Evolutionary conservation across 2,113 vertebrate species (phyloP).

Genomic region (Pseudorasbora parva): DNA sequence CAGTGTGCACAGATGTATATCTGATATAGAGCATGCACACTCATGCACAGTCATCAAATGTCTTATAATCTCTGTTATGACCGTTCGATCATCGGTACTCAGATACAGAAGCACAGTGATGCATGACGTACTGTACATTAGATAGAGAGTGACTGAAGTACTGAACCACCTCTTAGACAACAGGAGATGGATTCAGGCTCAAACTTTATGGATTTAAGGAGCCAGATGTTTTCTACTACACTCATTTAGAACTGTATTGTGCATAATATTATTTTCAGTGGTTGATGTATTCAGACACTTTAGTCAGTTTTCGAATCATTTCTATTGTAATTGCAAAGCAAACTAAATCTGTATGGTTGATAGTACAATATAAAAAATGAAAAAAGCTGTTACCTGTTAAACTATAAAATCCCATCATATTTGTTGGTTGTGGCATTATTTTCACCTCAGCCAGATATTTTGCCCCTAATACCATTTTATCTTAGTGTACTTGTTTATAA

Average conservation of each 20-base stretch:
- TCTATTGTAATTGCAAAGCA: neutral
- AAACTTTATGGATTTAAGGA: neutral
- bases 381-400: neutral
- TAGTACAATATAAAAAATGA: neutral
- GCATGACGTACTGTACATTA: neutral
- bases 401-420: neutral
- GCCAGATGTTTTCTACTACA: neutral
- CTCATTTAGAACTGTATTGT: neutral
- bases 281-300: neutral
- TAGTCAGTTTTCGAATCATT: neutral
- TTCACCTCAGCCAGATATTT: neutral
- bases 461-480: neutral
- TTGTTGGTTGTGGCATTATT: neutral
- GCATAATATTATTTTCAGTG: neutral
- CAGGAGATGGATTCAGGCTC: neutral
- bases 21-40: neutral
- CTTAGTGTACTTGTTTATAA: neutral
- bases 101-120: neutral
- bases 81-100: neutral
- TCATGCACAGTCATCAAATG: neutral
- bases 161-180: neutral
- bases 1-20: constrained; percentile 12
- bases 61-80: constrained; percentile 7
- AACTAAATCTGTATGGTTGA: neutral
- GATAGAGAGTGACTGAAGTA: neutral